Conservation (phyloP, 1,140 invertebrate species). For the Platyscapa corneri region DNA sequence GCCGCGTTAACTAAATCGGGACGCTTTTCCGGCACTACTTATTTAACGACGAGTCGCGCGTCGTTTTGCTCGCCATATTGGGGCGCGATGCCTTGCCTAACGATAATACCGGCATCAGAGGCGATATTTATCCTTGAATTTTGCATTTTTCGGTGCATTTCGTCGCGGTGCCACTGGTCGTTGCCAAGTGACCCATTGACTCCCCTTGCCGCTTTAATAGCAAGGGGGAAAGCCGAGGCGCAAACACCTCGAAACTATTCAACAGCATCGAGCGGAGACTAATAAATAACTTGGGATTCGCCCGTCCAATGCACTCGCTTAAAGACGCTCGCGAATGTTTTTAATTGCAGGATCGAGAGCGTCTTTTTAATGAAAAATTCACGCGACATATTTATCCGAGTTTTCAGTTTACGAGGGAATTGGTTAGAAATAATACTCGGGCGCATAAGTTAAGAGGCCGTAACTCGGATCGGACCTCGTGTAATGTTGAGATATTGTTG, state of each 20-base stretch:
- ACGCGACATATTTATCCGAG: neutral
- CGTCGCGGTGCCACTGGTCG: no score
- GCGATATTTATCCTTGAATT: no score
- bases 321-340: neutral
- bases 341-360: neutral
- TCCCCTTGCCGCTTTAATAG: no score
- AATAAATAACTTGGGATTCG: neutral
- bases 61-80: no score
- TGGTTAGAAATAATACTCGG: slow-evolving; percentile 13
- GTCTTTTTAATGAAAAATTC: slow-evolving; percentile 1
- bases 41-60: no score
- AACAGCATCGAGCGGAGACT: neutral
- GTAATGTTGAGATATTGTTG: slow-evolving; percentile 10
- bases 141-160: no score
- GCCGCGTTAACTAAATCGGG: neutral
- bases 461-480: neutral
- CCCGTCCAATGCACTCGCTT: neutral
- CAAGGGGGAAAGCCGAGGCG: no score
- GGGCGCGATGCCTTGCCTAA: no score
- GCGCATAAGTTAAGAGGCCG: slow-evolving; percentile 17
- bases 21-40: no score
- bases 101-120: no score
- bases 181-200: no score
- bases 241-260: no score
- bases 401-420: slow-evolving; percentile 12